A percentile compares a stretch with the other conserved stretches of the same genome.
These are phyloP conservation scores for Oreotragus oreotragus DNA, from an alignment of 2,113 vertebrate species.

Conservation along the genomic window DNA sequence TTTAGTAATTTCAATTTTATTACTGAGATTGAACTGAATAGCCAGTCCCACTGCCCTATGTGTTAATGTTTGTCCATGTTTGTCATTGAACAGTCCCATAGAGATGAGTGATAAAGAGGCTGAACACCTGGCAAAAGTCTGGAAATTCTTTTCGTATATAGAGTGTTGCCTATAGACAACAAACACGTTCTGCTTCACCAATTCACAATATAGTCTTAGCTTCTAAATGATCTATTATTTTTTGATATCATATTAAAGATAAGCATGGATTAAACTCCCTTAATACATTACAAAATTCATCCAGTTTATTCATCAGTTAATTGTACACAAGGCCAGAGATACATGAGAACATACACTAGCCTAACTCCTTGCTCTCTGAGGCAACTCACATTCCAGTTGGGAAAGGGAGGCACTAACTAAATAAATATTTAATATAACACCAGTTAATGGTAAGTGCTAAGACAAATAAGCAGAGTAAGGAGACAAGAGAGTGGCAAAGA, in stretches of 20 bases:
- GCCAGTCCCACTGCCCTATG: neutral
- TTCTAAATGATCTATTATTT: neutral
- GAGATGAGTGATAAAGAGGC: neutral
- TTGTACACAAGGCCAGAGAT: neutral
- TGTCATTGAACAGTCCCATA: neutral
- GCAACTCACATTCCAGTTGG: neutral
- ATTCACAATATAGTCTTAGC: neutral
- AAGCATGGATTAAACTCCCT: neutral
- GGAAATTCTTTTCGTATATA: neutral
- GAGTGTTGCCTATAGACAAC: neutral
- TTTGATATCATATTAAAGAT: constrained; percentile 7
- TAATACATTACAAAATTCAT: neutral
- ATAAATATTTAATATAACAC: neutral
- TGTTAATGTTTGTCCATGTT: neutral
- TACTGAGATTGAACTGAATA: neutral
- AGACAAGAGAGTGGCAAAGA: neutral
- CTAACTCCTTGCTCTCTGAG: neutral
- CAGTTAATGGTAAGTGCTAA: neutral
- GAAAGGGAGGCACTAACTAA: neutral
- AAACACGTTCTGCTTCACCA: neutral
- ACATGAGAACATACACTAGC: neutral
- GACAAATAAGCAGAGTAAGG: neutral
- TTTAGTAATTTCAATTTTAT: constrained; percentile 22
- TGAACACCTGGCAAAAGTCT: neutral
- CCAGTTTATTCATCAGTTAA: neutral